Base-by-base conservation (phyloP, 2,888 invertebrate genomes). In the Mythimna impura region DNA sequence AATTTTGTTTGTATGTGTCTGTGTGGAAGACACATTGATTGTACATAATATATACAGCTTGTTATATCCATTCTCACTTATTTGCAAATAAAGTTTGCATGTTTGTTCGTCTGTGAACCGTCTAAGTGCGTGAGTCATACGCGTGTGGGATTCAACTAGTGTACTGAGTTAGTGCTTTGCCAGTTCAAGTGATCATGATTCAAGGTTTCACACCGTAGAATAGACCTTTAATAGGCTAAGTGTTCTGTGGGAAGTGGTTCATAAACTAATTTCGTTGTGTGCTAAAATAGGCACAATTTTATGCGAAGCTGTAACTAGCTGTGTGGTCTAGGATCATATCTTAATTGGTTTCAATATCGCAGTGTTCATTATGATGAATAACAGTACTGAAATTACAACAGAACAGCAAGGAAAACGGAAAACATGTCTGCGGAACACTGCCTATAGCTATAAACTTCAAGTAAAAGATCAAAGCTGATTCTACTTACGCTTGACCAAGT, bases 91-190 rank as follows among this genome's bases (percentile, higher is more conserved):
- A 76, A 79, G 78, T 87, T 85, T 87, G 85, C 84, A 87, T 89
- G 90, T 91, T 89, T 90, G 89, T 91, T 90, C 90, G 94, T 93
- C 93, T 94, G 90, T 85, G 87, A 87, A 88, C 87, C 81, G 94
- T 94, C 94, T 94, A 90, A 85, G 86, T 86, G 88, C 86, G 83
- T 94, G 94, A 94, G 83, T 95, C 94, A 95, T 87, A 84, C 76
- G 90, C 91, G 94, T 94, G 89, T 94, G 89, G 93, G 94, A 89
- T 84, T 89, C 84, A 88, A 88, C 82, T 73, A 82, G 84, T 86
- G 73, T 80, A 84, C 76, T 75, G 82, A 79, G 81, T 82, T 86
- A 82, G 85, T 86, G 71, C 71, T 75, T 75, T 66, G 60, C 67
- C 66, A 80, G 75, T 74, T 76, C 73, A 81, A 75, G 76, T 79